Evolutionary conservation across 2,113 vertebrate genomes (phyloP), one percentile per base, ranked within the genome.

Genomic region (Planiliza haematocheilus): DNA sequence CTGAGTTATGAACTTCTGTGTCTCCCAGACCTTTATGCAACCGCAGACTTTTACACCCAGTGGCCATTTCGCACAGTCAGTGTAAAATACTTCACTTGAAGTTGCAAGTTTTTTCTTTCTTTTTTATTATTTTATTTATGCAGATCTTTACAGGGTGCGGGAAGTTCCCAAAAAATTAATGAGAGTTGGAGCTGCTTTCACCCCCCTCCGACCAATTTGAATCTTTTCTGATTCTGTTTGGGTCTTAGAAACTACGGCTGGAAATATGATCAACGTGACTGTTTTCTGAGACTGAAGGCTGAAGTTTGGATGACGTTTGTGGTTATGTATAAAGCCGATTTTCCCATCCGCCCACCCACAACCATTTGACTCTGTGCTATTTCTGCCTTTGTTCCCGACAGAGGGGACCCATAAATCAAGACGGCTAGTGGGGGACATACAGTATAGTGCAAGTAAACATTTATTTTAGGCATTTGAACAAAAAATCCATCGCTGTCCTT

Each of bases 1-100:
- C 53, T 62, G 52, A 84, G 36, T 84, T 66, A 64, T 34, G 49
- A 63, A 41, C 37, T 3, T 45, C 16, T 43, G 48, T 38, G 38
- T 18, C n/a, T 70, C 38, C 17, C 38, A 42, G 49, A 66, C 46
- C 17, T 73, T 69, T 30, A 12, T 49, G 37, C 30, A 67, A 10
- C 65, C 58, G 53, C n/a, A 14, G 48, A 63, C 21, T 46, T 69
- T 50, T 34, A 59, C 17, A 43, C 36, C 37, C 20, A 1, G 18
- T 9, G 48, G 49, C 17, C 24, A 17, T 10, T 45, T 13, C 18
- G 18, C 17, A 48, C 60, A 51, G 18, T 17, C 51, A 21, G n/a
- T 11, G 10, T 38, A 8, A n/a, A 74, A 41, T 17, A 11, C 13
- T 36, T 30, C 24, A 13, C 13, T 17, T 17, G 30, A n/a, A 1